phyloP scores from a whole-genome alignment of 2,797 vertebrate species.

The Bradypodion pumilum region DNA sequence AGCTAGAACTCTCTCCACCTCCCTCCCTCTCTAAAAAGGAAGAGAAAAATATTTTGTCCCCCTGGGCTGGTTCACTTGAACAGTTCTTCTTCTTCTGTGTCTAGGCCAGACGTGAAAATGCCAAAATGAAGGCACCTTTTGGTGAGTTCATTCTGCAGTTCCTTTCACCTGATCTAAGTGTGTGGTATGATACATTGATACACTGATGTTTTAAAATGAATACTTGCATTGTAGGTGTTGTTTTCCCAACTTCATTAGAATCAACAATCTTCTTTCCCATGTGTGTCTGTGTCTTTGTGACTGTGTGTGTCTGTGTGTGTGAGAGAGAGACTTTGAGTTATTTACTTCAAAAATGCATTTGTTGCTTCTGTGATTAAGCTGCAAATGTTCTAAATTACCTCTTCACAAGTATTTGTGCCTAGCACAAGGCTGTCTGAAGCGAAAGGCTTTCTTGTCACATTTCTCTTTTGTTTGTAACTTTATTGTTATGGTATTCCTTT shows the following conservation, averaged over 20 bases:
- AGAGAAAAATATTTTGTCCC: slow-evolving; percentile 20
- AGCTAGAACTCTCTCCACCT: slow-evolving; percentile 4
- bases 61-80: slow-evolving; percentile 44
- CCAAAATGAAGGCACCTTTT: no score
- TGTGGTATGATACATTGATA: slow-evolving; percentile 26
- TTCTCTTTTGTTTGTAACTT: background rate
- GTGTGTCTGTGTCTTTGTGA: no score
- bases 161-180: no score
- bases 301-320: background rate
- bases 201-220: slow-evolving; percentile 4
- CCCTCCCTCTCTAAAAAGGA: slow-evolving; percentile 20
- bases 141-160: no score
- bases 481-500: background rate
- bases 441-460: background rate
- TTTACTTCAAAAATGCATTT: no score
- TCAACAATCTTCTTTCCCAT: background rate
- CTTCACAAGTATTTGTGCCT: background rate
- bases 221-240: slow-evolving; percentile 2
- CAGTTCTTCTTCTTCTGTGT: no score
- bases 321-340: no score
- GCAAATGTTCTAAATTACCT: background rate
- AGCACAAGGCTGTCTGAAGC: background rate
- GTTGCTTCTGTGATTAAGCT: slow-evolving; percentile 1
- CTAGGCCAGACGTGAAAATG: no score
- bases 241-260: slow-evolving; percentile 8